Base-by-base conservation (phyloP, 2,888 invertebrate species). In the Drosophila vallismaia region DNA sequence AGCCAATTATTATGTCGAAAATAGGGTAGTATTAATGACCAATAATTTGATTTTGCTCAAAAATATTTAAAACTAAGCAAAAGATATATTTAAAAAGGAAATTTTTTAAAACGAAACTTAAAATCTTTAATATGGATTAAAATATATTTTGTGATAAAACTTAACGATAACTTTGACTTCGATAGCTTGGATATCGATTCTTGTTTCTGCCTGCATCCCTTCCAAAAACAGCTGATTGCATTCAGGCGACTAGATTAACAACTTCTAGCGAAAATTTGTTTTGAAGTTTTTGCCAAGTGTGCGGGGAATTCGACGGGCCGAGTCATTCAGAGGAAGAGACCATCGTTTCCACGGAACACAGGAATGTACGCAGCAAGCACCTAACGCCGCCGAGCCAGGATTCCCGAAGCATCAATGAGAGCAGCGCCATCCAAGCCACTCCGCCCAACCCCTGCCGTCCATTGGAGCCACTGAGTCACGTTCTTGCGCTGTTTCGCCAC, bases 161-260 rank as follows among this genome's bases (percentile, higher is more conserved):
- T 55, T 38, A 5, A 3, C 38, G 19, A 19, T 19, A 66, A 14
- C 64, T 69, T 70, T 48, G 2, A 1, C 4, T 38, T 8, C 63
- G 46, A 60, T 62, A 42, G 8, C 14, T 9, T 55, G 10, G 70
- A 42, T 56, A 56, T 69, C 56, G 58, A 55, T 56, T 56, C 2
- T 19, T 19, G 29, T 12, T 26, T 42, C 28, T 4, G 50, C 36
- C 24, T 10, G 4, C 42, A 42, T 28, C 44, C 33, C 42, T 38
- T 44, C 53, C 24, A 36, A 2, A 54, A 73, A 33, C 70, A 70
- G 70, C 70, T 70, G 74, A 56, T 56, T 45, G 12, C 31, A 36
- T 29, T 64, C 67, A 63, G 76, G 68, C 83, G 66, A 88, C 71
- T 76, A 79, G 80, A 88, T 88, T 83, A 69, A 77, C 63, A 76